Conservation (phyloP, 2,113 vertebrate genomes). For the Tyrannus savana region DNA sequence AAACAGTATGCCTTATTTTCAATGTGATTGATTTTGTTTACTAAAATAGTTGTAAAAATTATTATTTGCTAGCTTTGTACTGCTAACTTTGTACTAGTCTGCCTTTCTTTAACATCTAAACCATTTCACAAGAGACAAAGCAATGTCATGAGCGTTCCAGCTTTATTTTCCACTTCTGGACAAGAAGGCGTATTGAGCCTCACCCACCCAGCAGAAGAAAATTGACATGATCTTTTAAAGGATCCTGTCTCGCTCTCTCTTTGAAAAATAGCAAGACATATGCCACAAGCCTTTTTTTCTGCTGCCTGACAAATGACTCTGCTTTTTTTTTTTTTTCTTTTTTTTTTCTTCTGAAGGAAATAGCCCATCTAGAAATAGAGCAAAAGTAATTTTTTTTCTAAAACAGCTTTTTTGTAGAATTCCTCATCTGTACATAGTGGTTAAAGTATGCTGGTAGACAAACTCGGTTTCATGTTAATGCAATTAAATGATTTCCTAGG, state of each 20-base stretch:
- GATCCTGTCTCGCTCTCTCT: neutral
- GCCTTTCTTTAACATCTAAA: neutral
- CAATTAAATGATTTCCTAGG: neutral
- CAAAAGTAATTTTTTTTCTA: neutral
- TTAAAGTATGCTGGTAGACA: neutral
- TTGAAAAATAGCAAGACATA: conserved; percentile 24
- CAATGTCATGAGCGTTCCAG: neutral
- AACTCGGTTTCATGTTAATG: neutral
- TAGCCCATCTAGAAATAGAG: neutral
- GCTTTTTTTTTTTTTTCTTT: neutral
- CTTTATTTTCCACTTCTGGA: neutral
- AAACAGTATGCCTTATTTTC: neutral
- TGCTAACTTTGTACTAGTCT: neutral
- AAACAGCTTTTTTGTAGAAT: neutral
- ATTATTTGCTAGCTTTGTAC: neutral
- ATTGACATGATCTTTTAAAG: conserved; percentile 10
- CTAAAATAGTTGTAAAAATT: neutral
- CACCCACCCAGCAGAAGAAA: conserved; percentile 9
- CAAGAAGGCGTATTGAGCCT: neutral
- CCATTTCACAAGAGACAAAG: neutral
- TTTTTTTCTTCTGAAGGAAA: neutral
- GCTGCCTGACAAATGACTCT: neutral
- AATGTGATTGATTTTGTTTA: neutral
- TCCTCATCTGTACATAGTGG: neutral
- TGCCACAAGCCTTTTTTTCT: neutral